Conservation (phyloP, 2,888 invertebrate genomes). For the Germaria angustata region DNA sequence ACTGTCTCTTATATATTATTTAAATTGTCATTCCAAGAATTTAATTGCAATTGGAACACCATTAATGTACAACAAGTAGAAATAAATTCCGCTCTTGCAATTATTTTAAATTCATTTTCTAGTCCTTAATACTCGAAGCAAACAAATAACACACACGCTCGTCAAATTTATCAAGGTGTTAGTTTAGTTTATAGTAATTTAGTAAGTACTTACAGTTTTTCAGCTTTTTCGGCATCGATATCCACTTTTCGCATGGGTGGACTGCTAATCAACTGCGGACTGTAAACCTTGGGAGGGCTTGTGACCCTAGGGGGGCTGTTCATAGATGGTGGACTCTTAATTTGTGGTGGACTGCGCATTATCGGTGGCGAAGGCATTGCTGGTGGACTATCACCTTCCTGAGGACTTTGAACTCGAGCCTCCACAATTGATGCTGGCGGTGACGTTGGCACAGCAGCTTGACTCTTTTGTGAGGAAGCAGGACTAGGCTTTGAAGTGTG, state of each 20-base stretch:
- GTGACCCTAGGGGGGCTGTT: conserved; percentile 75
- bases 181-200: neutral
- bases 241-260: conserved; percentile 72
- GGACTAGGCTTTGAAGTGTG: conserved; percentile 60
- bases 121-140: no score
- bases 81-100: neutral
- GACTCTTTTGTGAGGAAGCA: conserved; percentile 61
- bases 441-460: conserved; percentile 43
- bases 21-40: conserved; percentile 2
- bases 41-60: neutral
- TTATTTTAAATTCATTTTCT: neutral
- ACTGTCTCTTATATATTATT: conserved; percentile 47
- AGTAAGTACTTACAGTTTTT: conserved; percentile 67
- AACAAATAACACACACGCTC: neutral
- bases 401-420: conserved; percentile 72
- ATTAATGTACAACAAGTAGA: neutral
- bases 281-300: conserved; percentile 75
- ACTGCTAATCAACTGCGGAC: conserved; percentile 75
- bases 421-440: conserved; percentile 49
- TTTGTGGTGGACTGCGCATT: conserved; percentile 74
- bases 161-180: neutral
- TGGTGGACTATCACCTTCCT: conserved; percentile 74
- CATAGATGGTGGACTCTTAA: conserved; percentile 74
- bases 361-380: conserved; percentile 76
- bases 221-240: conserved; percentile 53